Evolutionary conservation across 2,888 invertebrate species (phyloP).

Genomic region (Resseliella maxima): DNA sequence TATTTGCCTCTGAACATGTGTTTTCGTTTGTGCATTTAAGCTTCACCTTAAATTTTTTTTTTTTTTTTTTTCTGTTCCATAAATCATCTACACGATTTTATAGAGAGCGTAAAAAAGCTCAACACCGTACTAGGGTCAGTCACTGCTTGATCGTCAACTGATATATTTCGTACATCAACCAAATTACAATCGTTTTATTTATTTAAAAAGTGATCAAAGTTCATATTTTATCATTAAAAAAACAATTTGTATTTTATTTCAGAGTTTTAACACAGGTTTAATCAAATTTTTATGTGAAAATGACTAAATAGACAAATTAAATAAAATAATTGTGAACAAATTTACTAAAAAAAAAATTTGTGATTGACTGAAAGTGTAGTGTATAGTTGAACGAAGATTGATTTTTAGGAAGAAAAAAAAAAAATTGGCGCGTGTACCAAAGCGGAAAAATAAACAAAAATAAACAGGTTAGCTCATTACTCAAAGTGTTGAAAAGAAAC

Average conservation of each 20-base stretch:
- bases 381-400: too few species aligned
- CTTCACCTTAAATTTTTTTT: not conserved
- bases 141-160: not conserved
- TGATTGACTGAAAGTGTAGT: too few species aligned
- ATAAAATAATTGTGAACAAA: too few species aligned
- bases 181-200: not conserved
- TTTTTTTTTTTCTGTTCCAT: not conserved
- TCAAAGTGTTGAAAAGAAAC: too few species aligned
- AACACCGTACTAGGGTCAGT: not conserved
- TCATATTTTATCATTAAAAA: not conserved
- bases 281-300: too few species aligned
- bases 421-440: too few species aligned
- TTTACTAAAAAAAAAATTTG: too few species aligned
- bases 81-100: constrained; percentile 2
- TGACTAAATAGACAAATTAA: too few species aligned
- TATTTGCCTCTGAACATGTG: not conserved
- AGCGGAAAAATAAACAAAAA: too few species aligned
- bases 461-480: too few species aligned
- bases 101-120: not conserved
- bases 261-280: not conserved
- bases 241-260: not conserved
- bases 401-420: too few species aligned
- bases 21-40: not conserved
- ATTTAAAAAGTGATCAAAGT: not conserved
- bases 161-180: not conserved